Base-by-base conservation (phyloP, 2,113 vertebrate species). In the Tichodroma muraria region DNA sequence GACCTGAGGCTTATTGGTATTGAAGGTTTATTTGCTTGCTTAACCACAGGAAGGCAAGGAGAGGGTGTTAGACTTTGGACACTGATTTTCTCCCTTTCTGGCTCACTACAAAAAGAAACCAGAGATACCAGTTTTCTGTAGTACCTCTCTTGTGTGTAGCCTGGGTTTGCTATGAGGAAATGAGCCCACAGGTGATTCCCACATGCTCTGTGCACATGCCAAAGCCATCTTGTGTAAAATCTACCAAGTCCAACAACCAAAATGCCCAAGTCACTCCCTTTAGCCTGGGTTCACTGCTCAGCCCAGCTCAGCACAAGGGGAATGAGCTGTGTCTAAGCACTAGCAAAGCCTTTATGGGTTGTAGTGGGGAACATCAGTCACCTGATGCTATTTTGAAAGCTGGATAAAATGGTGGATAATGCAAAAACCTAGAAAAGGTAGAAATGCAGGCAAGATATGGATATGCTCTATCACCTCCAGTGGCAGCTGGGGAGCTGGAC, bases 191-290 rank as follows among this genome's bases (percentile, higher is more conserved):
- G 25, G 13, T 20, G 10, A 12, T 71, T 82, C 35, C 53, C 4
- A 3, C 23, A 1, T 15, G 16, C 30, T 79, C 44, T 35, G 40
- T 50, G 30, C 33, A 9, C 38, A 1, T 23, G 7, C 9, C 35
- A 54, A 63, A 47, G 13, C 1, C 2, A 15, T 13, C 13, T 24
- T 19, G 3, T 27, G 45, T 73, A 22, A 78, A 86, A 77, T 11
- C 49, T 1, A 4, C 18, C 11, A 8, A 49, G 31, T 30, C 14
- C 13, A 70, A 49, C 37, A 13, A 28, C 6, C 0, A 0, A 21
- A 64, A 52, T 73, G 60, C 16, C 42, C 3, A 1, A 42, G 24
- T 45, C 30, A 2, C 53, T 54, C 54, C 27, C 49, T 69, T 64
- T 15, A 86, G 30, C 45, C 13, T 3, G 13, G 9, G 13, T 60